These are phyloP conservation scores for Agrypnus murinus DNA, from an alignment of 2,888 invertebrate species.

Conservation along the genomic window DNA sequence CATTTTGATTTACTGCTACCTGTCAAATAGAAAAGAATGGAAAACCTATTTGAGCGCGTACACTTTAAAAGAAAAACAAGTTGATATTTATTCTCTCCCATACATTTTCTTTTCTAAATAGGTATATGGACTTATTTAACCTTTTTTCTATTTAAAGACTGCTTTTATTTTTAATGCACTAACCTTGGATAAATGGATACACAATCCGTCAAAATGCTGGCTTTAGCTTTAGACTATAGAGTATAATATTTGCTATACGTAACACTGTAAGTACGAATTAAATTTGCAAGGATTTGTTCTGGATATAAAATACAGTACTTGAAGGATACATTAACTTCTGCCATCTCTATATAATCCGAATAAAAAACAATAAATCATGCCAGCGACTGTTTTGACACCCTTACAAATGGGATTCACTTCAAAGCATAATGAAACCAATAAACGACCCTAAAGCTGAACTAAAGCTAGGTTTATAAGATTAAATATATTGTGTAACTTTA, in stretches of 20 bases:
- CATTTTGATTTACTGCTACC: constrained; percentile 46
- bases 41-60: background rate
- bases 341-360: constrained; percentile 21
- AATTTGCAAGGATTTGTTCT: background rate
- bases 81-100: too few relatives aligned
- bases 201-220: too few relatives aligned
- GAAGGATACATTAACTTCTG: constrained; percentile 13
- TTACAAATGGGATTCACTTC: constrained; percentile 64
- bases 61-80: too few relatives aligned
- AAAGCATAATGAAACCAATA: constrained; percentile 60
- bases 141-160: too few relatives aligned
- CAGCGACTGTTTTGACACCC: constrained; percentile 64
- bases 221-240: too few relatives aligned
- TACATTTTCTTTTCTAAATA: too few relatives aligned
- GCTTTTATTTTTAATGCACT: too few relatives aligned
- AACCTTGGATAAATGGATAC: too few relatives aligned
- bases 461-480: constrained; percentile 57
- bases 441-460: constrained; percentile 53
- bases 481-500: constrained; percentile 48
- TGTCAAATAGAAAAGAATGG: constrained; percentile 12
- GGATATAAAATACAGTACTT: too few relatives aligned
- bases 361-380: constrained; percentile 55
- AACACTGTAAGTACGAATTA: too few relatives aligned
- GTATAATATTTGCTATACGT: too few relatives aligned
- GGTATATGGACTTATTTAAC: too few relatives aligned